Evolutionary conservation across 2,797 vertebrate species (phyloP), one percentile per base, ranked within the genome.

Genomic region (Choloepus didactylus): DNA sequence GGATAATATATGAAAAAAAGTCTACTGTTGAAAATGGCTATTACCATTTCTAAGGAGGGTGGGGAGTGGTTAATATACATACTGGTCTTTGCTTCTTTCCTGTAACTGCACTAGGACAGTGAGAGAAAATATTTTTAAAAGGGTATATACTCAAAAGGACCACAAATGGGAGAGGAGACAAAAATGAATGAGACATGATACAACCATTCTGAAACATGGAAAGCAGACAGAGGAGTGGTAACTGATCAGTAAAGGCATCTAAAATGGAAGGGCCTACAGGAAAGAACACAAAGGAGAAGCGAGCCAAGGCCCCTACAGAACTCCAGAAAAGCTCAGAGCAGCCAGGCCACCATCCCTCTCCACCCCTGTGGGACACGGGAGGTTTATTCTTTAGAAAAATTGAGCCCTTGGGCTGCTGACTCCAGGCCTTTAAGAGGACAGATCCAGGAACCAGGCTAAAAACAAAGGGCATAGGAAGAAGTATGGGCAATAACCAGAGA

Each of bases 351-450:
- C 38, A 25, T 19, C 9, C 27, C 4, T 66, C 60, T 60, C n/a
- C 18, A 92, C 27, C 23, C 2, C n/a, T 31, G 29, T 2, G 23
- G 29, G 60, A 88, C 51, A 67, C 0, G 0, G 38, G 19, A 76
- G 44, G 62, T n/a, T 92, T 38, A 62, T 75, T 94, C 81, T 93
- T 56, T 18, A 69, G 62, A 83, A 60, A 88, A 66, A 49, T 2
- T 35, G 51, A 91, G 41, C 2, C 31, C 12, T 27, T 21, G 46
- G 41, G 51, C n/a, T 35, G 6, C 44, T 64, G 83, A 49, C 31
- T 41, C 29, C 23, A 69, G 25, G 46, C 5, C 7, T 46, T 19
- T 11, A 1, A 0, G 25, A 75, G 19, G 51, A 6, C 25, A 14
- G 27, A 29, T 8, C 6, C 38, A 29, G 66, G 35, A 1, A 10